These are phyloP conservation scores for Eledone cirrhosa DNA, from an alignment of 2,888 invertebrate genomes.

Conservation along the genomic window DNA sequence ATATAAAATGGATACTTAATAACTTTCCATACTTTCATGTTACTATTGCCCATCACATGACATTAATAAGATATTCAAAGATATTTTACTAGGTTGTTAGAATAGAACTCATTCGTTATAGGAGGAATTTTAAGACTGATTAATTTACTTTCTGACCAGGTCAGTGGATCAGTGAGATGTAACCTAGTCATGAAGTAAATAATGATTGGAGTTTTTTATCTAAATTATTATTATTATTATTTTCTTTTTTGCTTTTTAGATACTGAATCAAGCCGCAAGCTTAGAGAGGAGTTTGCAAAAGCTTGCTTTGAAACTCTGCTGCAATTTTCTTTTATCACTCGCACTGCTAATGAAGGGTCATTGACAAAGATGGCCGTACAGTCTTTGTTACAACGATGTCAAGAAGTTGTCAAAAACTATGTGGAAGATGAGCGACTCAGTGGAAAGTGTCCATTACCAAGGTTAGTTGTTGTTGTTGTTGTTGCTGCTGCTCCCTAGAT, in stretches of 20 bases:
- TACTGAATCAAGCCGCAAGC: slow-evolving; percentile 79
- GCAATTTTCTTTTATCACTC: slow-evolving; percentile 81
- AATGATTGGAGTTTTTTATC: neutral
- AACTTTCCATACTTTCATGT: no score
- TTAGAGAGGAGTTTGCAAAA: slow-evolving; percentile 94
- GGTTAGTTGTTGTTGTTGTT: slow-evolving; percentile 72
- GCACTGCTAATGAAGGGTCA: slow-evolving; percentile 68
- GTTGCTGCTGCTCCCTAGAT: no score
- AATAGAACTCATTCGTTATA: no score
- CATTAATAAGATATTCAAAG: no score
- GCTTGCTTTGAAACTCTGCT: slow-evolving; percentile 94
- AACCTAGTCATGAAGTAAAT: no score
- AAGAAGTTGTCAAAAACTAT: slow-evolving; percentile 89
- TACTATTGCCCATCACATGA: no score
- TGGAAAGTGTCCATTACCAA: slow-evolving; percentile 85
- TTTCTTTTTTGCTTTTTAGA: slow-evolving; percentile 67
- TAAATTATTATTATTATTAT: neutral
- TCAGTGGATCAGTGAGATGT: no score
- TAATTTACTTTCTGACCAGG: no score
- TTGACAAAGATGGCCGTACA: slow-evolving; percentile 78
- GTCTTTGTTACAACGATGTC: slow-evolving; percentile 89
- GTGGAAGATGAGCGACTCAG: slow-evolving; percentile 84
- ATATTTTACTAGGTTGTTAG: no score
- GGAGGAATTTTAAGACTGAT: no score
- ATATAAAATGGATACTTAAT: no score